Conservation (phyloP, 1,140 invertebrate species). For the Diorhabda sublineata region DNA sequence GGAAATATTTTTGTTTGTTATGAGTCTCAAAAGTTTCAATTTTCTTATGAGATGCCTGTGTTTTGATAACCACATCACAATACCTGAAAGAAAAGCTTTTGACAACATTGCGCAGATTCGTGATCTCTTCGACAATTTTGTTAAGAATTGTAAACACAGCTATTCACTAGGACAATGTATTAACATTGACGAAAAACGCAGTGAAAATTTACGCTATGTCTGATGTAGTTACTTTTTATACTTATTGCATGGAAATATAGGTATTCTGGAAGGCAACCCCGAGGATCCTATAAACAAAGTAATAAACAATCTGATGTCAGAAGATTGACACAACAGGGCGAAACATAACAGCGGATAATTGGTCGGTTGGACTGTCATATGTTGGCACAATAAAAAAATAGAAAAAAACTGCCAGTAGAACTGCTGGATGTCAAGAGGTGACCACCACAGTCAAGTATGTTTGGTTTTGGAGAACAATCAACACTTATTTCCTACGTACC, state of each 20-base stretch:
- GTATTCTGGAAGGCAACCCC: background rate
- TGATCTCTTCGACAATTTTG: background rate
- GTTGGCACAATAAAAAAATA: slow-evolving; percentile 1
- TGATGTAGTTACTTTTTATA: background rate
- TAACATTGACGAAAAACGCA: background rate
- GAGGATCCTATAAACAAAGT: background rate
- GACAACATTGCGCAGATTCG: background rate
- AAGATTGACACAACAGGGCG: background rate
- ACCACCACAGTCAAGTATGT: background rate
- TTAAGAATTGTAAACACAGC: background rate
- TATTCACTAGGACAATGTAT: background rate
- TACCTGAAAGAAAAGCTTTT: slow-evolving; percentile 6
- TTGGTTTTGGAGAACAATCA: background rate
- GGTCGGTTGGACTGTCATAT: background rate
- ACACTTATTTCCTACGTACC: background rate
- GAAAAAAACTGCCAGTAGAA: background rate
- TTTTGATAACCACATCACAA: slow-evolving; percentile 4
- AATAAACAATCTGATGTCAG: background rate
- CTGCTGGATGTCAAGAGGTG: too few species aligned
- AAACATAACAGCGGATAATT: background rate
- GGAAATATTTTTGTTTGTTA: slow-evolving; percentile 8
- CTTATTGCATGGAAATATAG: background rate
- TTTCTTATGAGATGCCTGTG: slow-evolving; percentile 10
- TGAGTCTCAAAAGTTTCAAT: background rate
- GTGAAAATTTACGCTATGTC: background rate